Base-by-base conservation (phyloP, 1,140 invertebrate genomes). In the Drosophila lini region DNA sequence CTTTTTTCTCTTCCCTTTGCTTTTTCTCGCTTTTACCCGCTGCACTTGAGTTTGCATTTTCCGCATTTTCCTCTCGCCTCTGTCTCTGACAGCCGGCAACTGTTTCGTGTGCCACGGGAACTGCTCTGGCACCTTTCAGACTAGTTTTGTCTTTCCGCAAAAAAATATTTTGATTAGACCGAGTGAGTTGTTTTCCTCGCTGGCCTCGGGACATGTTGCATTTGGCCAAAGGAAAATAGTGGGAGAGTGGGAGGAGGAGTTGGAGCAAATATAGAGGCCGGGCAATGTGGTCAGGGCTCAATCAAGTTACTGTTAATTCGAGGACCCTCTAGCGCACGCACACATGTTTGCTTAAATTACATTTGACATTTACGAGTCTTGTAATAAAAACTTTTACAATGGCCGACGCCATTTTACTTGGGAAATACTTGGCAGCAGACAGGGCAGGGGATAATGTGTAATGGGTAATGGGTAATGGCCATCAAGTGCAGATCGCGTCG, bases 321-420 rank as follows among this genome's bases (percentile, higher is more conserved):
- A 53, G 52, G 58, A 85, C 48, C 31, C 47, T 50, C 38, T 61
- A 41, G 31, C n/a, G 31, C n/a, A 19, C 44, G 44, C 57, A 63
- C 76, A 76, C 76, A 81, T 63, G 71, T 88, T 74, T 65, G 65
- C 73, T 81, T 91, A 91, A 91, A 91, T 91, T 91, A 91, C 83
- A 89, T 88, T 81, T 80, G 88, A 91, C 88, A 91, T 91, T 91
- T 91, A 91, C 89, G 88, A 91, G 71, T 74, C 38, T 71, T 38
- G 78, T 69, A 81, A 91, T 91, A 91, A 91, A 91, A 91, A 84
- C 77, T 83, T 90, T 86, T 86, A 90, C 88, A 86, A 90, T 91
- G 76, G 73, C 84, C 84, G 83, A 84, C 84, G 84, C 84, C 82
- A 88, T 83, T 86, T 90, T 90, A 65, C 79, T 88, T 64, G 76